A percentile compares a stretch with the other conserved stretches of the same genome.
Conservation (phyloP, 2,797 vertebrate species). For the Poliocrania exsul region DNA sequence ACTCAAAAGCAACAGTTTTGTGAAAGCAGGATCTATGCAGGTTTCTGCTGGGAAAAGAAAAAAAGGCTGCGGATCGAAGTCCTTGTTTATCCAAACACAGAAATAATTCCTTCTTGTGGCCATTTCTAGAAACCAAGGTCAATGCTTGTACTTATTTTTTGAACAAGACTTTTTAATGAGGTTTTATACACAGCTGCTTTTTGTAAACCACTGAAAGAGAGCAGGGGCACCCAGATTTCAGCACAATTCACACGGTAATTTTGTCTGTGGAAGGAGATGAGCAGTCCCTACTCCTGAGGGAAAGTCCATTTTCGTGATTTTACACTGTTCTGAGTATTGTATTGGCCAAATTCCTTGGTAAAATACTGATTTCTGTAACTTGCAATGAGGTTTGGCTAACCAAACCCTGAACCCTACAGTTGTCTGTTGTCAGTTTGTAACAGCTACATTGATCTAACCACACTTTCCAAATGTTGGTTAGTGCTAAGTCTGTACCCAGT, state of each 20-base stretch:
- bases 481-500: neutral
- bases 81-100: neutral
- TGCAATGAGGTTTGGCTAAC: neutral
- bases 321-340: neutral
- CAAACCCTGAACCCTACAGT: neutral
- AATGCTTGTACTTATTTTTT: slow-evolving; percentile 15
- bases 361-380: neutral
- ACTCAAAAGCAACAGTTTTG: neutral
- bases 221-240: neutral
- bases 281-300: rapidly evolving
- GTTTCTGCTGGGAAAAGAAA: neutral
- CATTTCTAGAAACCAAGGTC: neutral
- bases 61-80: neutral
- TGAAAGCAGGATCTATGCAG: neutral
- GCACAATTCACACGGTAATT: neutral
- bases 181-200: neutral
- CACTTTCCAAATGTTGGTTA: neutral
- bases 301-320: neutral
- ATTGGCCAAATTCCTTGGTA: neutral
- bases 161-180: slow-evolving; percentile 11
- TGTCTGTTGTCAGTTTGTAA: neutral
- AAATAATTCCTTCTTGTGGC: slow-evolving; percentile 20
- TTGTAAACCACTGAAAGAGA: neutral
- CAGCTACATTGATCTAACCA: neutral
- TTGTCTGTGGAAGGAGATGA: neutral